These are phyloP conservation scores for Ceratotherium simum DNA, from an alignment of 2,113 vertebrate genomes.

Conservation along the genomic window DNA sequence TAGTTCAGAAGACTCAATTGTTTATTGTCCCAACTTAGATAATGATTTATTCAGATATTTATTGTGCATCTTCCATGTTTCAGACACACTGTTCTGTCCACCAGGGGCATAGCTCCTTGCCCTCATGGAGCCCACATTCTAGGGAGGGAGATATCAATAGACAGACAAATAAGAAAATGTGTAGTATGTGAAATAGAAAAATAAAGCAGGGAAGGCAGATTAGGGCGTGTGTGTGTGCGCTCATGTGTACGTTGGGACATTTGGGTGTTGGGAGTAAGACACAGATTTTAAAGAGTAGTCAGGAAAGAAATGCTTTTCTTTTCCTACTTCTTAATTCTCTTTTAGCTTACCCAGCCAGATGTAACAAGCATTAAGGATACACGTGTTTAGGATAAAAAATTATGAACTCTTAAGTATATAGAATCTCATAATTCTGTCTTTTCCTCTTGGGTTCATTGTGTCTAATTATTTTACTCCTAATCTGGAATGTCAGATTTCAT, in stretches of 20 bases:
- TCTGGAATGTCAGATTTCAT: not conserved
- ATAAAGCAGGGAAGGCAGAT: not conserved
- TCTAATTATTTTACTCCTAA: not conserved
- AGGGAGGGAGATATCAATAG: not conserved
- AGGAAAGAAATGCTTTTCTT: slow-evolving; percentile 8
- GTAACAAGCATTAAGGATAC: not conserved
- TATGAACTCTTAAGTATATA: not conserved
- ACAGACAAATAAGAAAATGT: not conserved
- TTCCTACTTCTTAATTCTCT: not conserved
- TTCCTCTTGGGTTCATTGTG: not conserved
- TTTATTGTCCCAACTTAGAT: not conserved
- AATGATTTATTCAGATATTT: not conserved
- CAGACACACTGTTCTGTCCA: not conserved
- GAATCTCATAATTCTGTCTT: not conserved
- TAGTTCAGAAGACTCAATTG: not conserved
- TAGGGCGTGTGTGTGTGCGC: not conserved
- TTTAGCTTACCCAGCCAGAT: not conserved
- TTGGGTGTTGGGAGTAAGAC: not conserved
- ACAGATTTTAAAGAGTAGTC: not conserved
- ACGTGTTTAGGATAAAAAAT: not conserved
- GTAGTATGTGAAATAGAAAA: not conserved
- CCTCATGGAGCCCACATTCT: not conserved
- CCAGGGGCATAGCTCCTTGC: not conserved
- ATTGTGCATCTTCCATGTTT: not conserved
- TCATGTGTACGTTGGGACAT: not conserved